Conservation (phyloP, 2,888 invertebrate genomes). For the Toxonevra muliebris region DNA sequence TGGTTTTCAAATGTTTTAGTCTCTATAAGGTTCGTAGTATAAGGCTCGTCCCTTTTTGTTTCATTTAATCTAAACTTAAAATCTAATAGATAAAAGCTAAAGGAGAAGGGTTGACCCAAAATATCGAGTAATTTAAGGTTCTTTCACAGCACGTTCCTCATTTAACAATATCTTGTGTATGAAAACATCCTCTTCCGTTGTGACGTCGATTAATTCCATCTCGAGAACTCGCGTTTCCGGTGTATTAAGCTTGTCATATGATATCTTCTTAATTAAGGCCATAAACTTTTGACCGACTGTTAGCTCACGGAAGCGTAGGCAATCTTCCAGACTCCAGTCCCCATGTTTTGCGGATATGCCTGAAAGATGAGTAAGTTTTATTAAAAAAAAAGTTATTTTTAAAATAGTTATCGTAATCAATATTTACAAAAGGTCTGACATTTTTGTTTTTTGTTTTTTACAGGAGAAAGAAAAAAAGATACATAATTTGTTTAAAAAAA, state of each 20-base stretch:
- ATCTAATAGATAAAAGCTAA: background rate
- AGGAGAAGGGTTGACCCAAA: background rate
- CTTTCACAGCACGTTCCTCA: constrained; percentile 69
- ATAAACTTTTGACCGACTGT: constrained; percentile 77
- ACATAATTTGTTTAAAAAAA: background rate
- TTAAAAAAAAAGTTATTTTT: background rate
- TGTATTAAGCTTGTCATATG: constrained; percentile 70
- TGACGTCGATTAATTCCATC: constrained; percentile 77
- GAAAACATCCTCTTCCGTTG: constrained; percentile 73
- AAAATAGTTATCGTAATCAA: background rate
- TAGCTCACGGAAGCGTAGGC: constrained; percentile 76
- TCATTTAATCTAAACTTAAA: background rate
- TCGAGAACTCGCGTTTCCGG: constrained; percentile 72
- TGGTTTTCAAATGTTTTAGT: background rate
- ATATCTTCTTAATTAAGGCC: constrained; percentile 72
- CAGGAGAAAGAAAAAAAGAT: background rate
- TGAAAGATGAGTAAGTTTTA: constrained; percentile 45
- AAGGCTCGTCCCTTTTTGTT: background rate
- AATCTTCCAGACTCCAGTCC: constrained; percentile 70
- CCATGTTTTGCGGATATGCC: constrained; percentile 67
- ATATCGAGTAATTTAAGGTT: constrained; percentile 6
- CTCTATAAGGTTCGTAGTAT: background rate
- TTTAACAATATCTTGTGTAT: constrained; percentile 73
- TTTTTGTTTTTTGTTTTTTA: too few relatives aligned
- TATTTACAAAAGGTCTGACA: constrained; percentile 4